Base-by-base conservation (phyloP, 2,888 invertebrate species). In the Scrobipalpa atriplicella region DNA sequence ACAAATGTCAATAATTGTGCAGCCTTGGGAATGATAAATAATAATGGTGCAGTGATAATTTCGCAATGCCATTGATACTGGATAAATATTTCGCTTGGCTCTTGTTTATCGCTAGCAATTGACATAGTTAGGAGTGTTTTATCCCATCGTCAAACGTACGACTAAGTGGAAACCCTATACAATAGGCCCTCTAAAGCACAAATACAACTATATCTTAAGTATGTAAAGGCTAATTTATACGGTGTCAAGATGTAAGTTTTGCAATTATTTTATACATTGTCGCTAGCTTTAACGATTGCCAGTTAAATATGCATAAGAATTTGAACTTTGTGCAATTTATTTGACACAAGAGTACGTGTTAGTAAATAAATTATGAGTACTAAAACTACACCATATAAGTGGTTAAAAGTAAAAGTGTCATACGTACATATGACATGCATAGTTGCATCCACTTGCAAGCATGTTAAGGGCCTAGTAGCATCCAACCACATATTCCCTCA, bases 1-100 rank as follows among this genome's bases (percentile, higher is more conserved):
- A 69, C 74, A 78, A 81, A 80, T 80, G 76, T 78, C 77, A 76
- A 79, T 73, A 74, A 52, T 56, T 52, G 61, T 66, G 29, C 65
- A 72, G 68, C 72, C 75, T 75, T 74, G 74, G 62, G 56, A 68
- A 69, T 62, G 65, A 67, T 67, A 70, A 62, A 71, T 71, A 69
- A 70, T 62, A 63, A 67, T 64, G 51, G 29, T 21, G n/a, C 16
- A 58, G 56, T 66, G 64, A 38, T 68, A 65, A 69, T 75, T 75
- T 73, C 69, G 70, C 75, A 78, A 78, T 72, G 73, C 68, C 71
- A 70, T 65, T 66, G 69, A 62, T 29, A 62, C 39, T 47, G 16
- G 62, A 29, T 29, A 47, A 43, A 47, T 29, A 62, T 70, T 66
- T 67, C 70, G 67, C 65, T 43, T 16, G 60, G 67, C 72, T 51